Base-by-base conservation (phyloP, 2,113 vertebrate species). In the Seriola aureovittata region DNA sequence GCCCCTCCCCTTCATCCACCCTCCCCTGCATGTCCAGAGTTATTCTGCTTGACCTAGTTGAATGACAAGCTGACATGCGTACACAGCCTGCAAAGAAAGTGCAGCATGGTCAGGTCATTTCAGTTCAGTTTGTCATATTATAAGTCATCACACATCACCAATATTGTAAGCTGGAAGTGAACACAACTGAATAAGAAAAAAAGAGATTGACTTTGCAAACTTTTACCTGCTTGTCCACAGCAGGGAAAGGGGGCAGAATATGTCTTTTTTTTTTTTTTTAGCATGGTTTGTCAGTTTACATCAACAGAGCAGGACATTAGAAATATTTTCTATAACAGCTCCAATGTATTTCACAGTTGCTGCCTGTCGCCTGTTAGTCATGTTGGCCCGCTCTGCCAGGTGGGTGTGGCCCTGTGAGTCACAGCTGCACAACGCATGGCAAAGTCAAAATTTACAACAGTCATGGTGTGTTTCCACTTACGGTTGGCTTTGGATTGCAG, bases 341-440 rank as follows among this genome's bases (percentile, higher is more conserved):
- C 42, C 25, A 55, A 21, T 79, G 38, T 25, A 50, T 76, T 57
- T 75, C 0, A 5, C 78, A 76, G 52, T 54, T 69, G 52, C 32
- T 78, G 29, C 44, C 29, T 74, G 66, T 60, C 78, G 50, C 48
- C 25, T 65, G 44, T 64, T 78, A 63, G 38, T 89, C 64, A 11
- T 42, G 19, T 75, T 80, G 59, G 46, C 81, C 16, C 42, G 21
- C 21, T 65, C 62, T 73, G 72, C 68, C 58, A 42, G 34, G 78
- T 69, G 81, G 84, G 80, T 84, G 84, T 83, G 80, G 72, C 60
- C 40, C 34, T 29, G 57, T 86, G 85, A 91, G 42, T 91, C 91
- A 91, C 36, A 70, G 73, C 69, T 54, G 65, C 69, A 71, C 54
- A 64, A 10, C n/a, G 50, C 44, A 84, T 60, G 75, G 54, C 62